A percentile compares a stretch with the other conserved stretches of the same genome.
Conservation (phyloP, 2,113 vertebrate genomes). For the Cyanoramphus novaezelandiae region DNA sequence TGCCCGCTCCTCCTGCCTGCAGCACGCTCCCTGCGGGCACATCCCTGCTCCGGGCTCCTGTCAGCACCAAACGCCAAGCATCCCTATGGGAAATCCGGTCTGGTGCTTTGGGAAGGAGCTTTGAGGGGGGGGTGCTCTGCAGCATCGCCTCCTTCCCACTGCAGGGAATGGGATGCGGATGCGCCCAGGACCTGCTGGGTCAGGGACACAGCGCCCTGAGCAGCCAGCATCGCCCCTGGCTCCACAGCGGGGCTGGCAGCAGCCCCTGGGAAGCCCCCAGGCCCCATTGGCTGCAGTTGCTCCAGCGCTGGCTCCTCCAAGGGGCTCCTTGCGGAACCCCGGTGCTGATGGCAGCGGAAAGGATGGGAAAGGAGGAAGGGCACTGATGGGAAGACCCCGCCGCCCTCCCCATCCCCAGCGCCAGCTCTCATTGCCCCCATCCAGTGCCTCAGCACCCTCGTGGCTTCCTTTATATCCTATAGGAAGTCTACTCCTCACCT, state of each 20-base stretch:
- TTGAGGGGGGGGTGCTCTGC: background rate
- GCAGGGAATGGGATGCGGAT: accelerated
- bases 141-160: background rate
- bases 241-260: background rate
- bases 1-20: background rate
- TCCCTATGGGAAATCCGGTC: accelerated
- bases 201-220: background rate
- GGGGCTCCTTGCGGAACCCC: background rate
- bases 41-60: background rate
- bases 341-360: background rate
- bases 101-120: background rate
- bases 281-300: background rate
- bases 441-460: background rate
- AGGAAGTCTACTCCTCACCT: background rate
- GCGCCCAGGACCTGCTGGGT: accelerated
- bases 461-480: background rate
- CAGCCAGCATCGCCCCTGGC: background rate
- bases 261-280: background rate
- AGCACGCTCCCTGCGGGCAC: background rate
- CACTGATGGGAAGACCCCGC: background rate
- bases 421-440: background rate
- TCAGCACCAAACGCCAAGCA: background rate
- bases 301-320: accelerated
- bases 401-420: background rate
- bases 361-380: background rate